Conservation (phyloP, 2,888 invertebrate genomes). For the Machimus rusticus region DNA sequence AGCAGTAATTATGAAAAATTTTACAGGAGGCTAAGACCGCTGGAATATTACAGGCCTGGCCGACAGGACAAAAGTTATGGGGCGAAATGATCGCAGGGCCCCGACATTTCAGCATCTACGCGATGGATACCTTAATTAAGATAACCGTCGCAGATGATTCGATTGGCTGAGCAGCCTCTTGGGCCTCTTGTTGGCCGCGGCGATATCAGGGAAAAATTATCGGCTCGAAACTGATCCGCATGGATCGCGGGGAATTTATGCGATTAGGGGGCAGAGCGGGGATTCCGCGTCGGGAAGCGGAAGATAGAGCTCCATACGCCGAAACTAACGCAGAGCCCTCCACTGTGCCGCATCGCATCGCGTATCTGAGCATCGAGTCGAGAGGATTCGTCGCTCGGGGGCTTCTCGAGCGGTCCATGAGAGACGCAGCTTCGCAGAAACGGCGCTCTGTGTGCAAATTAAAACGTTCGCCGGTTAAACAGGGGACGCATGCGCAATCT, state of each 20-base stretch:
- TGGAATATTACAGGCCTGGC: slow-evolving; percentile 30
- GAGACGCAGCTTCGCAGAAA: neutral
- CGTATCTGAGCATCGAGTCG: neutral
- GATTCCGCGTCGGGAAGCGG: neutral
- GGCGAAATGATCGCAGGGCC: neutral
- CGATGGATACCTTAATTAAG: slow-evolving; percentile 38
- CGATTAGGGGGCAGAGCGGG: neutral
- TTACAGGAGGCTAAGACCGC: neutral
- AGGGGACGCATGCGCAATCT: neutral
- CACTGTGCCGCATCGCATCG: neutral
- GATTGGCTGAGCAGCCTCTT: slow-evolving; percentile 9
- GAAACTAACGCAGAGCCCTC: neutral
- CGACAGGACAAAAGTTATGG: slow-evolving; percentile 40
- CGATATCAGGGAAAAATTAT: slow-evolving; percentile 15
- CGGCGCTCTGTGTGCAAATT: slow-evolving; percentile 37
- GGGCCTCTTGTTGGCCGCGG: neutral
- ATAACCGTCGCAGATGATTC: slow-evolving; percentile 31
- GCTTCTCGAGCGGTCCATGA: neutral
- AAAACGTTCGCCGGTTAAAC: neutral
- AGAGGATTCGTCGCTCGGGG: slow-evolving; percentile 23
- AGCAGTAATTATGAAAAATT: neutral
- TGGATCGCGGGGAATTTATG: neutral
- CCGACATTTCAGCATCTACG: slow-evolving; percentile 18
- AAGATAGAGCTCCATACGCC: neutral
- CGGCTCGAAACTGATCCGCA: slow-evolving; percentile 20